A percentile compares a stretch with the other conserved stretches of the same genome.
Evolutionary conservation across 64 coral and sea anemone species (phyloP).

Genomic region (Orbicella faveolata): DNA sequence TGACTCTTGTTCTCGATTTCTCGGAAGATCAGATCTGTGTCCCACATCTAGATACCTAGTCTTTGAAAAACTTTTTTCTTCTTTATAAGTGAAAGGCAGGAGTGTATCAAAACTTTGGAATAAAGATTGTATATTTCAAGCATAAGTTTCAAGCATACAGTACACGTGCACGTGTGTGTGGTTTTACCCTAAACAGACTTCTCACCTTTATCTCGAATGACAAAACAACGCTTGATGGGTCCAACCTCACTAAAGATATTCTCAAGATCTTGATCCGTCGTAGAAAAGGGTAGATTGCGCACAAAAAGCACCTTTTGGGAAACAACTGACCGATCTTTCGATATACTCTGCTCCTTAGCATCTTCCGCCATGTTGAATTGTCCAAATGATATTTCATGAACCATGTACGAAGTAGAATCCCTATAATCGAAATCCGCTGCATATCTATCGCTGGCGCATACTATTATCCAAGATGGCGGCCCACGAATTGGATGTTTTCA

Average conservation of each 20-base stretch:
- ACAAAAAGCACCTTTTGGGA: conserved; percentile 84
- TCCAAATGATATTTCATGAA: background rate
- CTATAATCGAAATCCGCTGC: background rate
- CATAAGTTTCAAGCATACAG: background rate
- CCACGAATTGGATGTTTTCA: conserved; percentile 77
- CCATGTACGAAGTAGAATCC: background rate
- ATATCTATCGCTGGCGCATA: background rate
- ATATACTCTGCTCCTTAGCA: background rate
- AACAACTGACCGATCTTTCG: conserved; percentile 6
- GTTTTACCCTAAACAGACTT: background rate
- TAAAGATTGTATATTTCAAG: background rate
- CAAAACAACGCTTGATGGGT: conserved; percentile 73
- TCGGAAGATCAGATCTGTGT: no score
- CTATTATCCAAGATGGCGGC: conserved; percentile 87
- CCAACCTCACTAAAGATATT: conserved; percentile 88
- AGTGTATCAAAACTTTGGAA: no score
- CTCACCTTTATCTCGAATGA: conserved; percentile 88
- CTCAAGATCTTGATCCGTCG: conserved; percentile 76
- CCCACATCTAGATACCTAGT: no score
- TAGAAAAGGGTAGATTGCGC: conserved; percentile 78
- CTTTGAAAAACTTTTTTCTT: no score
- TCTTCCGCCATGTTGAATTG: conserved; percentile 72
- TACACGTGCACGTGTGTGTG: background rate
- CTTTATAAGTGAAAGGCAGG: no score
- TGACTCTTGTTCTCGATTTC: no score